Evolutionary conservation across 2,797 vertebrate genomes (phyloP).

Genomic region (Semaprochilodus insignis): DNA sequence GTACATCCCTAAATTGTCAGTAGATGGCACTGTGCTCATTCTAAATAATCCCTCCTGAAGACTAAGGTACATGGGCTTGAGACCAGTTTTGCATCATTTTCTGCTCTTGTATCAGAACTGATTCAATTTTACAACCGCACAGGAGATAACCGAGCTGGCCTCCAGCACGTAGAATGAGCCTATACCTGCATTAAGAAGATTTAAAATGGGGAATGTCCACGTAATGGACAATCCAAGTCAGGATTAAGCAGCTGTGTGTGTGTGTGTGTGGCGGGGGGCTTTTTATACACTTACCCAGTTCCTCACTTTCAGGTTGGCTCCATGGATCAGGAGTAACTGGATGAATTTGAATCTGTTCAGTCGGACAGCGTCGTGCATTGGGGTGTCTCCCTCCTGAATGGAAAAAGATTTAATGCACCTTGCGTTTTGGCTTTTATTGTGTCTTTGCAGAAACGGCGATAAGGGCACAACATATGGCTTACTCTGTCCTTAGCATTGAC

Average conservation of each 20-base stretch:
- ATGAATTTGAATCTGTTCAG: constrained; percentile 86
- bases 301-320: constrained; percentile 79
- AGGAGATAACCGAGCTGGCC: neutral
- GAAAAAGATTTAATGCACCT: neutral
- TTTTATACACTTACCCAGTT: constrained; percentile 80
- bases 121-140: neutral
- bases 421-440: neutral
- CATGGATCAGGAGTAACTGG: constrained; percentile 83
- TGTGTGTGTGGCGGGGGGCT: neutral
- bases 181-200: no score
- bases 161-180: neutral
- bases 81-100: neutral
- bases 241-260: neutral
- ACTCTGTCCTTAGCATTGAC: constrained; percentile 86
- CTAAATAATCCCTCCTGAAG: neutral
- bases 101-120: neutral
- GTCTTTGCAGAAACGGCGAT: neutral
- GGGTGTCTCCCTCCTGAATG: constrained; percentile 86
- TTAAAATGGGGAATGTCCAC: no score
- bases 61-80: neutral
- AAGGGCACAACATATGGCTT: constrained; percentile 33
- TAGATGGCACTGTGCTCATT: constrained; percentile 49
- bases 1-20: constrained; percentile 4
- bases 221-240: neutral
- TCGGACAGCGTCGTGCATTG: constrained; percentile 86